phyloP scores from a whole-genome alignment of 2,797 vertebrate genomes.

The Tachyglossus aculeatus region DNA sequence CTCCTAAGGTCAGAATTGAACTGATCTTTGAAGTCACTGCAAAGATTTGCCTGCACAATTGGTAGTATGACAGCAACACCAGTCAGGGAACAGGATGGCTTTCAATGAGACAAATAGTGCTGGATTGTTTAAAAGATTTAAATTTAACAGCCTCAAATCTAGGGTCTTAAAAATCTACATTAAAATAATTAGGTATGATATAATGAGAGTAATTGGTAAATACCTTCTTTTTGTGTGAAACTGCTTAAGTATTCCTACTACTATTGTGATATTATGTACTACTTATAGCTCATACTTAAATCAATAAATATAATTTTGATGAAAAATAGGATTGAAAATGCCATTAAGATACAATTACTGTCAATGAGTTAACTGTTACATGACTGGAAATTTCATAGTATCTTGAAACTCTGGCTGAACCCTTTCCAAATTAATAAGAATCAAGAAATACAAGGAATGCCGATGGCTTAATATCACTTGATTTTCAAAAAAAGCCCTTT shows the following conservation, averaged over 20 bases:
- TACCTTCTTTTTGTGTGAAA: constrained; percentile 66
- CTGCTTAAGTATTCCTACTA: constrained; percentile 69
- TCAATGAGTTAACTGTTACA: constrained; percentile 47
- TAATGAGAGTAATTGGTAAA: constrained; percentile 58
- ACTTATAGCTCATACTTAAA: constrained; percentile 69
- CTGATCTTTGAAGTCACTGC: background rate
- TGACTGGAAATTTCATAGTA: constrained; percentile 31
- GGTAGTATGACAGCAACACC: background rate
- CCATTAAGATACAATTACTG: constrained; percentile 52
- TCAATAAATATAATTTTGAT: constrained; percentile 72
- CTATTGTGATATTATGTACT: constrained; percentile 64
- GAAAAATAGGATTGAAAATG: constrained; percentile 57
- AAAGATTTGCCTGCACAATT: fast-evolving
- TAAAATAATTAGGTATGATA: constrained; percentile 56
- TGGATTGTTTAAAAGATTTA: constrained; percentile 22
- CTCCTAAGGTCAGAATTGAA: background rate
- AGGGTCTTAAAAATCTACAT: constrained; percentile 50
- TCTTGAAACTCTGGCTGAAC: constrained; percentile 34
- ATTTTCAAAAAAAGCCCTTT: constrained; percentile 20
- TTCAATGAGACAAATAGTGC: background rate
- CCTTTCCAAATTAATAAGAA: constrained; percentile 41
- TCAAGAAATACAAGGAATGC: constrained; percentile 40
- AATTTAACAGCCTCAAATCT: constrained; percentile 36
- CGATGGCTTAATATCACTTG: background rate
- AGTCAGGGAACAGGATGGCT: background rate